phyloP scores from a whole-genome alignment of 2,888 invertebrate genomes.

The Apamea anceps region DNA sequence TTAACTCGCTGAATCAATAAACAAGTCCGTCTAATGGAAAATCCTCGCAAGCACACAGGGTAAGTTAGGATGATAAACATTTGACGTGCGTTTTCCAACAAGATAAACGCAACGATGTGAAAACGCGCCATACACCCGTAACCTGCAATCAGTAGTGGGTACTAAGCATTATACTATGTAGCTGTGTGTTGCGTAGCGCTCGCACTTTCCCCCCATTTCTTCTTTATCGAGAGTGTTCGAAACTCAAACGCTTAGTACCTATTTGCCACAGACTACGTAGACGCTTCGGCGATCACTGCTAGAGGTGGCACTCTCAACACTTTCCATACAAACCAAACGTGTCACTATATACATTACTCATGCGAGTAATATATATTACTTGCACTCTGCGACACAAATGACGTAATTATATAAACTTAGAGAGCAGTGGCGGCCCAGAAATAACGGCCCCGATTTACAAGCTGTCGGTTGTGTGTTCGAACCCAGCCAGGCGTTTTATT shows the following conservation, averaged over 20 bases:
- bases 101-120: conserved; percentile 40
- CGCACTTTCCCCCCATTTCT: conserved; percentile 54
- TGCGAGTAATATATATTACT: too few species aligned
- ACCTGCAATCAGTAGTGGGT: conserved; percentile 38
- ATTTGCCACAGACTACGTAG: conserved; percentile 6
- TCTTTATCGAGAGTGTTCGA: conserved; percentile 51
- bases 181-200: conserved; percentile 6
- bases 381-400: neutral
- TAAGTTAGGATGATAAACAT: conserved; percentile 23
- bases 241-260: conserved; percentile 30
- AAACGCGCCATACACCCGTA: conserved; percentile 34
- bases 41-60: neutral
- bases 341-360: neutral
- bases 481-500: too few species aligned
- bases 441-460: too few species aligned
- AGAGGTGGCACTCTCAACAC: neutral
- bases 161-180: conserved; percentile 18
- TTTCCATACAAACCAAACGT: neutral
- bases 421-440: too few species aligned
- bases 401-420: too few species aligned
- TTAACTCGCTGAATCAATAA: neutral
- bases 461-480: too few species aligned
- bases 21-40: neutral
- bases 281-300: neutral
- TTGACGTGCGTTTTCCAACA: conserved; percentile 25